Percentiles rank a stretch among this genome's conserved stretches.
These are phyloP conservation scores for Pelmatolapia mariae DNA, from an alignment of 2,113 vertebrate species.

Conservation along the genomic window DNA sequence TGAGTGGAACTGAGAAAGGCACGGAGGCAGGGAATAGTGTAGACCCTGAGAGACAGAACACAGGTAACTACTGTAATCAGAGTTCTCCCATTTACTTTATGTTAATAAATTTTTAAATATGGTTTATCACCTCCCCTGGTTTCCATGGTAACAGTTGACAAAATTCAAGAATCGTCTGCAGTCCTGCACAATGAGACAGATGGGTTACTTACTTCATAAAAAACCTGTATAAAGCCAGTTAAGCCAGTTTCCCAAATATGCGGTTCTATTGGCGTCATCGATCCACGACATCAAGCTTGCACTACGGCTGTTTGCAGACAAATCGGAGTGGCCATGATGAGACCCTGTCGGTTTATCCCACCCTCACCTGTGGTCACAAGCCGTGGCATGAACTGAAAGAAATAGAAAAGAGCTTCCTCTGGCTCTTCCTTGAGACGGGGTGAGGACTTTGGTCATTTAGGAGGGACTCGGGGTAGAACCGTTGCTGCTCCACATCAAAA, in stretches of 20 bases:
- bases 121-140: conserved; percentile 9
- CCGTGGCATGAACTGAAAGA: not conserved
- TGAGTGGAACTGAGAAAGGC: conserved; percentile 77
- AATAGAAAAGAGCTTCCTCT: not conserved
- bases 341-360: not conserved
- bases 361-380: not conserved
- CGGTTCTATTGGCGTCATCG: not conserved
- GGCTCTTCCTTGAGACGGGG: not conserved
- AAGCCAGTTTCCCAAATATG: not conserved
- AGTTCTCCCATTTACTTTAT: not conserved
- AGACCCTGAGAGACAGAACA: conserved; percentile 70
- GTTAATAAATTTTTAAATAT: not conserved
- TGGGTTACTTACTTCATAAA: not conserved
- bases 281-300: not conserved
- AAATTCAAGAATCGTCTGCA: conserved; percentile 49
- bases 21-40: conserved; percentile 79
- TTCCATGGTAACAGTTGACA: conserved; percentile 17
- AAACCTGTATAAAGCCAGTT: not conserved
- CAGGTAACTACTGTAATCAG: not conserved
- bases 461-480: not conserved
- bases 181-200: conserved; percentile 22
- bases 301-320: not conserved
- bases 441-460: not conserved
- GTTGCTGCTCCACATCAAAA: not conserved
- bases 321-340: not conserved